These are phyloP conservation scores for Balanococcus diminutus DNA, from an alignment of 2,888 invertebrate genomes.

Conservation along the genomic window DNA sequence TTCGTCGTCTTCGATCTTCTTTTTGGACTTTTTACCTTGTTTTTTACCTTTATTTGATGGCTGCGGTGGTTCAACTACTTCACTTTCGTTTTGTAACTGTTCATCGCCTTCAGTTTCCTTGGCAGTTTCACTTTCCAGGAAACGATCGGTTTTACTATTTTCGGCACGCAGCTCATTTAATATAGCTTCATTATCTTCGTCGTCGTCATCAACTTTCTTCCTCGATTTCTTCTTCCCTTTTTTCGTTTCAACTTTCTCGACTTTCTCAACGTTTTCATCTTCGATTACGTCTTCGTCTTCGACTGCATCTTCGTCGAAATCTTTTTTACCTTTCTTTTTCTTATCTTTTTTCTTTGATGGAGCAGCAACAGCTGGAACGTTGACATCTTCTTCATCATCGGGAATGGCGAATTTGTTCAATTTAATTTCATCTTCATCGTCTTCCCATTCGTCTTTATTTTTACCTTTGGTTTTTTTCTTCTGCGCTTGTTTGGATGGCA, in stretches of 20 bases:
- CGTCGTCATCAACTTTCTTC: constrained; percentile 51
- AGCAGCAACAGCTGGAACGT: constrained; percentile 58
- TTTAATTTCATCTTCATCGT: constrained; percentile 60
- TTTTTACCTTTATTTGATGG: constrained; percentile 19
- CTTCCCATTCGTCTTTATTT: constrained; percentile 58
- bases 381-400: constrained; percentile 62
- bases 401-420: constrained; percentile 60
- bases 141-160: not conserved
- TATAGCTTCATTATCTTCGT: constrained; percentile 58
- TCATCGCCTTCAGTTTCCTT: not conserved
- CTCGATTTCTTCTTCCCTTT: constrained; percentile 38
- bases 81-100: not conserved
- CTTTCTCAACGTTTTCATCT: constrained; percentile 54
- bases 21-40: constrained; percentile 43
- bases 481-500: constrained; percentile 49
- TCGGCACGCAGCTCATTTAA: constrained; percentile 47
- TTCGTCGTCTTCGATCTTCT: constrained; percentile 52
- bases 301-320: constrained; percentile 13
- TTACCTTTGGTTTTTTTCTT: constrained; percentile 57
- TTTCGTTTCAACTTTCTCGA: constrained; percentile 54
- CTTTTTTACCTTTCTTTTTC: constrained; percentile 53
- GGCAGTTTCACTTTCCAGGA: not conserved
- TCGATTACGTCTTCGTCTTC: constrained; percentile 56
- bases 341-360: constrained; percentile 56
- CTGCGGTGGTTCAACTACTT: not conserved